These are phyloP conservation scores for Raphicerus campestris DNA, from an alignment of 2,113 vertebrate species.

Conservation along the genomic window DNA sequence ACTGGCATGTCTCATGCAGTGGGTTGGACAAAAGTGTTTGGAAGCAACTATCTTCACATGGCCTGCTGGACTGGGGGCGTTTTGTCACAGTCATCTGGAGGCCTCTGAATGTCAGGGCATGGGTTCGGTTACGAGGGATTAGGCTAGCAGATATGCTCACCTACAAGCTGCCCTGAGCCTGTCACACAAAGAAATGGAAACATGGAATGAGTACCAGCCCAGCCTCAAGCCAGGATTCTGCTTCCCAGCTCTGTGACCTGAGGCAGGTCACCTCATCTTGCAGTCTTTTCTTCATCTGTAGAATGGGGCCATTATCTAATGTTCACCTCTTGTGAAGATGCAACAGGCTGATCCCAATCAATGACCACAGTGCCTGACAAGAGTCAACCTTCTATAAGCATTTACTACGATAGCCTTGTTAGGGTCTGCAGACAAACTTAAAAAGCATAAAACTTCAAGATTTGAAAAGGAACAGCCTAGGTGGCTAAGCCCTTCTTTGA, in stretches of 20 bases:
- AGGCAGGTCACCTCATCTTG: not conserved
- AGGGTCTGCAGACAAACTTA: not conserved
- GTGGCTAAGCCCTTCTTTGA: not conserved
- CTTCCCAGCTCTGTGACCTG: not conserved
- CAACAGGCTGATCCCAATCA: not conserved
- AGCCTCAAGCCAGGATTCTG: not conserved
- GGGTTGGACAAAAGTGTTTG: not conserved
- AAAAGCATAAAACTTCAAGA: not conserved
- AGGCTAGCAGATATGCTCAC: not conserved
- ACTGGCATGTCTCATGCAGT: not conserved
- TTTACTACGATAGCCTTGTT: not conserved
- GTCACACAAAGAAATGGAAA: not conserved
- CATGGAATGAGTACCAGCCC: not conserved
- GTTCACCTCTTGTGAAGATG: not conserved
- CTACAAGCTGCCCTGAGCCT: not conserved
- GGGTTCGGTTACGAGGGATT: constrained; percentile 8
- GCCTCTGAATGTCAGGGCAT: constrained; percentile 4
- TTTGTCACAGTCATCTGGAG: not conserved
- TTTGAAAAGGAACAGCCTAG: not conserved
- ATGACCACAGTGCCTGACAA: too few species aligned
- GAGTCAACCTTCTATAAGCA: not conserved
- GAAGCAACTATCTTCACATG: not conserved
- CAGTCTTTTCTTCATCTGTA: not conserved
- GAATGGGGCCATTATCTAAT: not conserved
- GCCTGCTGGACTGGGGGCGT: not conserved